A percentile compares a stretch with the other conserved stretches of the same genome.
These are phyloP conservation scores for Musca vetustissima DNA, from an alignment of 1,140 invertebrate genomes.

Conservation along the genomic window DNA sequence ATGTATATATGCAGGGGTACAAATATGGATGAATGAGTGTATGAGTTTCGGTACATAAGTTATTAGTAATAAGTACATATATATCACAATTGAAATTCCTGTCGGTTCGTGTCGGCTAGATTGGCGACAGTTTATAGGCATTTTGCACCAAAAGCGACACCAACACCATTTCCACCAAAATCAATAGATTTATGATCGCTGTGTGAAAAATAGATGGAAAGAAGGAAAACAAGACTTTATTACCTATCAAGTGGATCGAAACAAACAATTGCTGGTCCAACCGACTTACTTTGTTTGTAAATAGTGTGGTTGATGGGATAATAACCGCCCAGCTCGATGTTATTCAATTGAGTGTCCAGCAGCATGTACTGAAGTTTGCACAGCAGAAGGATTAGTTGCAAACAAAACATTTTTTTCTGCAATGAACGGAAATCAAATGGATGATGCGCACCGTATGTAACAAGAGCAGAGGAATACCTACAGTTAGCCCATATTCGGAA, in stretches of 20 bases:
- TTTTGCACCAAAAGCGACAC: constrained; percentile 48
- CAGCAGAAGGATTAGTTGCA: constrained; percentile 47
- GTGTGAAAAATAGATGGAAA: background rate
- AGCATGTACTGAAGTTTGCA: constrained; percentile 49
- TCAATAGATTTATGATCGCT: constrained; percentile 50
- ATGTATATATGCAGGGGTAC: too few species aligned
- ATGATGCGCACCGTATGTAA: background rate
- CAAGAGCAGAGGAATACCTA: background rate
- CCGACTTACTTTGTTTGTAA: constrained; percentile 48
- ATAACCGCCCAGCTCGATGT: constrained; percentile 39
- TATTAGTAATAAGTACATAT: too few species aligned
- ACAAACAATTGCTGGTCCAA: too few species aligned
- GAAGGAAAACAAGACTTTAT: too few species aligned
- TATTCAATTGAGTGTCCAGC: constrained; percentile 44
- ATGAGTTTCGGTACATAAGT: too few species aligned
- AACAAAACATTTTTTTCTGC: constrained; percentile 50
- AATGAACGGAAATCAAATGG: background rate
- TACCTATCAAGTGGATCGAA: too few species aligned
- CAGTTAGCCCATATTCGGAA: constrained; percentile 41
- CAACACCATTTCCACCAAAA: constrained; percentile 50
- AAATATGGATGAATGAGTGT: too few species aligned
- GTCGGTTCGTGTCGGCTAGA: too few species aligned
- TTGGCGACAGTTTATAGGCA: constrained; percentile 41
- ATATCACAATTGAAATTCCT: too few species aligned
- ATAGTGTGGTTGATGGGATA: constrained; percentile 52